Evolutionary conservation across 1,140 invertebrate genomes (phyloP).

Genomic region (Apis dorsata): DNA sequence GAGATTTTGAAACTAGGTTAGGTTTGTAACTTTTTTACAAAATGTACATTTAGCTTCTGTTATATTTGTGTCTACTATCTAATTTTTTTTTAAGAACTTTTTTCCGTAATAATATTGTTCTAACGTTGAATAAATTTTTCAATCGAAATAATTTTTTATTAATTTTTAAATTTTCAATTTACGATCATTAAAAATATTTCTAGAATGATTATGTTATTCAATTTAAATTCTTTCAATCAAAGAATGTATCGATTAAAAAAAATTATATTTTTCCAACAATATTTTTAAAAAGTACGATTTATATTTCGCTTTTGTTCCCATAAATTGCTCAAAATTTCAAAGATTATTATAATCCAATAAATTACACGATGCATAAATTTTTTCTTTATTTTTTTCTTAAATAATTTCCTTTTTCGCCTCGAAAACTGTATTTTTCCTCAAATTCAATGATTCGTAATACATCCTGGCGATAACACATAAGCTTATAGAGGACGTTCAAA

Average conservation of each 20-base stretch:
- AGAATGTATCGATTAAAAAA: too few species aligned
- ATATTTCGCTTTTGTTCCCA: not conserved
- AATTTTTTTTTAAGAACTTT: not conserved
- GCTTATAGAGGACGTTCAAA: not conserved
- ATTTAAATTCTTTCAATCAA: not conserved
- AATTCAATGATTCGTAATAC: not conserved
- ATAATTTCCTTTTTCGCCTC: not conserved
- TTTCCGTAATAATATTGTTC: not conserved
- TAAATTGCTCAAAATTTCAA: not conserved
- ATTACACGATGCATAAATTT: not conserved
- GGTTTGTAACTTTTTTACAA: too few species aligned
- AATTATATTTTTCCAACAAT: not conserved
- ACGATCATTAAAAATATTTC: not conserved
- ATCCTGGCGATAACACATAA: not conserved
- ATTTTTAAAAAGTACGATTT: not conserved
- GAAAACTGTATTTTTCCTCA: not conserved
- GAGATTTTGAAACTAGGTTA: too few species aligned
- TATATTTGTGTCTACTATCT: not conserved
- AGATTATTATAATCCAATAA: not conserved
- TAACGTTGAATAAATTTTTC: not conserved
- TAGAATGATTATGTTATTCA: not conserved
- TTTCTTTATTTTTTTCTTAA: not conserved
- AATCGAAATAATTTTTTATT: not conserved
- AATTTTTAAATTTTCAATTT: not conserved
- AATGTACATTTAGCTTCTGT: not conserved